Evolutionary conservation across 2,113 vertebrate species (phyloP), one percentile per base, ranked within the genome.

Genomic region (Sterrhoptilus dennistouni): DNA sequence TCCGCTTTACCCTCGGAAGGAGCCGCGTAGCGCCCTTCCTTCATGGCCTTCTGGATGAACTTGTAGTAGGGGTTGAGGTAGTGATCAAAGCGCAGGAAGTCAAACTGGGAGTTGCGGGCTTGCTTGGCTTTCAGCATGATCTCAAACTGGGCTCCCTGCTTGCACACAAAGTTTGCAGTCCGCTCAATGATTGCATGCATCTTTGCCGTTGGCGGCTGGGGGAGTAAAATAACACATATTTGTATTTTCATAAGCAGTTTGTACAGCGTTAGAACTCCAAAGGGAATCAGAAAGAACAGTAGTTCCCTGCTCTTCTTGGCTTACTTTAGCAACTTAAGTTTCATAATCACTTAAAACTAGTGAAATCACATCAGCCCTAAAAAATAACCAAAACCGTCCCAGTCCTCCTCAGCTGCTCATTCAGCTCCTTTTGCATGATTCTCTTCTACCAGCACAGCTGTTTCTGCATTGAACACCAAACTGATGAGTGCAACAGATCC

Each of bases 51-150:
- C 96, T 99, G 98, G 96, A 99, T 99, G 98, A 99, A 98, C 91
- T 98, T 99, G 98, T 99, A 99, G 97, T 99, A 99, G 61, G 99
- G 99, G 87, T 99, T 99, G 97, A 99, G 98, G 98, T 99, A 99
- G 98, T 99, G 99, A 97, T 99, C 99, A 40, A 99, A 99, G 3
- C 99, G 98, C 60, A 99, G 97, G 71, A 99, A 99, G 97, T 99
- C 99, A 64, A 99, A 99, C 96, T 99, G 99, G 3, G 99, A 99
- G 98, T 99, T 99, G 3, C 98, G 97, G 1, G 99, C 96, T 95
- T 99, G 99, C 97, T 99, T 99, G 31, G 99, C 99, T 97, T 99
- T 99, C 68, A 99, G 97, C 97, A 99, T 99, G 11, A 99, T 99
- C 94, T 99, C 99, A 97, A 99, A 99, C 95, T 99, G 99, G 27